Percentiles rank a stretch among this genome's conserved stretches.
These are phyloP conservation scores for Philotrypesis tridentata DNA, from an alignment of 1,140 invertebrate genomes.

Conservation along the genomic window DNA sequence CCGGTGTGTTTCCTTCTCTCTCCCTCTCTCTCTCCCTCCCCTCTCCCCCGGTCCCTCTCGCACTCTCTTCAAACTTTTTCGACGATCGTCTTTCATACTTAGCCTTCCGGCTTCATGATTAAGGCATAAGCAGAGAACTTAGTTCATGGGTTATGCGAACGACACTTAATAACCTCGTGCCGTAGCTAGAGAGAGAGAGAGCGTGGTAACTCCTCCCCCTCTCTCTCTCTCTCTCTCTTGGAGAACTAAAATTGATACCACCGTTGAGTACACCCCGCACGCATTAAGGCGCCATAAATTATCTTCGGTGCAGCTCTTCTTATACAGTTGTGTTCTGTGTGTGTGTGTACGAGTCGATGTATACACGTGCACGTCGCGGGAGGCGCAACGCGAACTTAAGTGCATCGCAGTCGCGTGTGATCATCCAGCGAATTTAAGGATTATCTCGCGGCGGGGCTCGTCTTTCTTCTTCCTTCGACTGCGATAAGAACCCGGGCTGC, in stretches of 20 bases:
- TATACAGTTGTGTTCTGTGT: too few species aligned
- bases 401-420: constrained; percentile 17
- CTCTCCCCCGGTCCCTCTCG: too few species aligned
- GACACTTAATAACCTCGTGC: constrained; percentile 33
- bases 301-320: constrained; percentile 20
- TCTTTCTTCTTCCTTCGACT: not conserved
- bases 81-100: constrained; percentile 34
- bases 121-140: constrained; percentile 39
- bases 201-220: not conserved
- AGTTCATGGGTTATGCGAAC: constrained; percentile 30
- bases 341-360: too few species aligned
- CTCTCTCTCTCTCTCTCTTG: not conserved
- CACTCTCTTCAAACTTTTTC: constrained; percentile 15
- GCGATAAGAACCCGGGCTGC: not conserved
- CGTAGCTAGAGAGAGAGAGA: too few species aligned
- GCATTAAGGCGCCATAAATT: constrained; percentile 36
- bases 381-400: not conserved
- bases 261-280: constrained; percentile 1
- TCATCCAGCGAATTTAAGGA: constrained; percentile 11
- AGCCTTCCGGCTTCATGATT: constrained; percentile 27
- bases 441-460: not conserved
- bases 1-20: not conserved
- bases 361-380: not conserved
- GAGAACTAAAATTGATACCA: constrained; percentile 34
- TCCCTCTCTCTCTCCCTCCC: too few species aligned